Conservation (phyloP, 2,797 vertebrate genomes). For the Hoplostethus mediterraneus region DNA sequence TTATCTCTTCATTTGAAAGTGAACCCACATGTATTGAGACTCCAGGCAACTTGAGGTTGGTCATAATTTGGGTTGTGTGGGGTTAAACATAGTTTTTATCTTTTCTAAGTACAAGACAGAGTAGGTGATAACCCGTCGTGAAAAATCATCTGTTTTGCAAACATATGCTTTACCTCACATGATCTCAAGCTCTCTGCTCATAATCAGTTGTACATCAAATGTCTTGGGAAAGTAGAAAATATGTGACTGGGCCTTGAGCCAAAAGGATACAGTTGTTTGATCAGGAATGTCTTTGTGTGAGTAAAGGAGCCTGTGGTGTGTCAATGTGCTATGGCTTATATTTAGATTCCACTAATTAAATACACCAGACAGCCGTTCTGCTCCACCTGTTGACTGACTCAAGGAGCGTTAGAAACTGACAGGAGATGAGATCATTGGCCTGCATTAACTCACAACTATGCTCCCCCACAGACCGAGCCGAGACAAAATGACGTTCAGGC, state of each 20-base stretch:
- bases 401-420: not conserved
- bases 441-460: no score
- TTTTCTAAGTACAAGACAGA: no score
- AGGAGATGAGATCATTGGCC: not conserved
- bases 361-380: not conserved
- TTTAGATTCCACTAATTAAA: conserved; percentile 2
- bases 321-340: not conserved
- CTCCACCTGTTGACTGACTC: conserved; percentile 15
- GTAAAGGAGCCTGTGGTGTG: not conserved
- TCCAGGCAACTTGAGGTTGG: no score
- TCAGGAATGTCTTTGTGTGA: not conserved
- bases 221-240: not conserved
- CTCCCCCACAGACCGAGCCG: not conserved
- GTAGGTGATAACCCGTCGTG: no score
- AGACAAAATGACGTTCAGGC: not conserved
- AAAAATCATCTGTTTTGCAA: no score
- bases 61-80: no score
- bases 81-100: no score
- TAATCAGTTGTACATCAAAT: not conserved
- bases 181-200: no score
- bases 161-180: no score
- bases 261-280: not conserved
- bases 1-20: no score
- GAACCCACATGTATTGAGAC: no score
- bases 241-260: not conserved